These are phyloP conservation scores for Sus scrofa DNA, from an alignment of 2,113 vertebrate species.

Conservation along the genomic window T2T-Sscrofa CM000816.6:67023001-67023500, in stretches of 20 bases:
- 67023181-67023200: not conserved
- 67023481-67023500: not conserved
- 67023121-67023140: not conserved
- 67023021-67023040: not conserved
- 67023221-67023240: not conserved
- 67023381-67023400: no score
- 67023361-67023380: not conserved
- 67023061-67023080: not conserved
- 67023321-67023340: not conserved
- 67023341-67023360: not conserved
- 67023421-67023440: not conserved
- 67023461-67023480: rapidly evolving
- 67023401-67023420: not conserved
- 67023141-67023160: no score
- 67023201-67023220: no score
- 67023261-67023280: not conserved
- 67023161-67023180: not conserved
- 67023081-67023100: not conserved
- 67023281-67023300: not conserved
- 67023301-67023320: not conserved
- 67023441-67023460: not conserved
- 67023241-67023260: not conserved
- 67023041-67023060: not conserved
- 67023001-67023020: no score
- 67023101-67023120: no score